Evolutionary conservation across 2,888 invertebrate species (phyloP).

Genomic region (Helobdella robusta): DNA sequence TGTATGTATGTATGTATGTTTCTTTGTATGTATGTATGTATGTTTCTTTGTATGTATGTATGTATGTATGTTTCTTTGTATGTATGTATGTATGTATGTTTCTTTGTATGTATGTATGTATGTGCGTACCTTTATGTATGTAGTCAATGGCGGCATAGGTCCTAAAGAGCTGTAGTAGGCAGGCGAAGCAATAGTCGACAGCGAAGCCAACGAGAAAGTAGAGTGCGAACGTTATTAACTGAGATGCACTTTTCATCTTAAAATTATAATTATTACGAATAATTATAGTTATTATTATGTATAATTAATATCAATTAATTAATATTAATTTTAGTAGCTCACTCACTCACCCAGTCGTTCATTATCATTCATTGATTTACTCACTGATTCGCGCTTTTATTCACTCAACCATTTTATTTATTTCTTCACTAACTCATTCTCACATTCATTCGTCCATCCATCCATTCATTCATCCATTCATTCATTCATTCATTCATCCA

Average conservation of each 20-base stretch:
- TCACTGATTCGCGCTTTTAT: too few species aligned
- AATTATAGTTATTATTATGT: neutral
- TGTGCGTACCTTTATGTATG: neutral
- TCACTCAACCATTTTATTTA: too few species aligned
- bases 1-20: too few species aligned
- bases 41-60: too few species aligned
- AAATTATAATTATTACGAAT: neutral
- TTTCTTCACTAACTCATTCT: too few species aligned
- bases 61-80: neutral
- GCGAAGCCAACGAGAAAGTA: constrained; percentile 2
- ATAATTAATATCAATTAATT: neutral
- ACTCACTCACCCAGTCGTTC: neutral
- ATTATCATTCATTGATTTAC: too few species aligned
- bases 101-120: neutral
- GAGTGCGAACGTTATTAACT: neutral
- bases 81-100: neutral
- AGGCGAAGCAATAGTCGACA: constrained; percentile 9
- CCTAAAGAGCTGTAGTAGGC: constrained; percentile 9
- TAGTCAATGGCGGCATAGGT: constrained; percentile 3
- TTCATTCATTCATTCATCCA: too few species aligned
- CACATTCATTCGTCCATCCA: too few species aligned
- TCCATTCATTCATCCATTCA: too few species aligned
- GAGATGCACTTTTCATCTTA: neutral
- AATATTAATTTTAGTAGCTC: neutral
- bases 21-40: too few species aligned